Conservation (phyloP, 2,797 vertebrate genomes). For the Tamandua tetradactyla region DNA sequence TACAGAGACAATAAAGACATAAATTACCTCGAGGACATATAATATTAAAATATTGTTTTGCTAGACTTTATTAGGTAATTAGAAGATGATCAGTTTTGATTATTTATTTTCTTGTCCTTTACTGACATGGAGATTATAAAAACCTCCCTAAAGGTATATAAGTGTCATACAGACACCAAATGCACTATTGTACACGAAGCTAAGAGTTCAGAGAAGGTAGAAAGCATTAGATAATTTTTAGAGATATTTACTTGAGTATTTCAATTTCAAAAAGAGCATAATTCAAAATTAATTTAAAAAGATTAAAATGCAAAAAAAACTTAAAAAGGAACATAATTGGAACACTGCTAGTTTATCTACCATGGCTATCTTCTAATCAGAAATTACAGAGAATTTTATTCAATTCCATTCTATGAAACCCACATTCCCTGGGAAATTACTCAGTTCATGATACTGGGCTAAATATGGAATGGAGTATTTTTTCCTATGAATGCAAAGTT, state of each 20-base stretch:
- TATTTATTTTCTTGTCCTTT: neutral
- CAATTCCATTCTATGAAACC: neutral
- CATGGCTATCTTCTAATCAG: neutral
- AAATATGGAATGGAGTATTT: neutral
- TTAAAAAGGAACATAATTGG: neutral
- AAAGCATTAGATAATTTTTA: neutral
- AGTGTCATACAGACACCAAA: neutral
- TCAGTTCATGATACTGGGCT: neutral
- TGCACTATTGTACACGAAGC: neutral
- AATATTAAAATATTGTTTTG: neutral
- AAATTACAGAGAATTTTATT: neutral
- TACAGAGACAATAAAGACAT: neutral
- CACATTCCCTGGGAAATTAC: neutral
- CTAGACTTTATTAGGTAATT: neutral
- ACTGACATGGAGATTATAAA: neutral
- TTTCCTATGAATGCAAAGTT: conserved; percentile 1
- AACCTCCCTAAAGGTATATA: neutral
- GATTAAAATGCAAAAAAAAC: neutral
- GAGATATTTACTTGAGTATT: neutral
- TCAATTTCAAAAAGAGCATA: neutral
- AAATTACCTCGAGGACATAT: neutral
- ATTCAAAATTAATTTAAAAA: too few species aligned
- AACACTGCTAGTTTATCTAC: neutral
- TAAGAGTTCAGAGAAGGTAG: neutral
- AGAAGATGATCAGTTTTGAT: neutral